These are phyloP conservation scores for Drosophila baimaii DNA, from an alignment of 1,140 invertebrate species.

Conservation along the genomic window DNA sequence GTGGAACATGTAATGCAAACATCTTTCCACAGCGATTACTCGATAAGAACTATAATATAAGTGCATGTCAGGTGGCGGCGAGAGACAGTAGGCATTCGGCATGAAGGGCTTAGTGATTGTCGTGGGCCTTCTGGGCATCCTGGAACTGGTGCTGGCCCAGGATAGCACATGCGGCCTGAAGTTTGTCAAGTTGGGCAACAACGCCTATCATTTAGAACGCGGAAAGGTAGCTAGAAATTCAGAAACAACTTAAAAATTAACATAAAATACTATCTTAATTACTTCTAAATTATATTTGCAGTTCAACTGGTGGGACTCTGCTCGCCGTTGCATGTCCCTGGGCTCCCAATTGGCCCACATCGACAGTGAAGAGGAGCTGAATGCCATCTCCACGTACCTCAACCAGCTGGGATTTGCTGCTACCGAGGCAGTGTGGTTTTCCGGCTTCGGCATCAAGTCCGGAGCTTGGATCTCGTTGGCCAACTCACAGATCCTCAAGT, in stretches of 20 bases:
- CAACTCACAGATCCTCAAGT: conserved; percentile 8
- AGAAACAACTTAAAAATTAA: too few relatives aligned
- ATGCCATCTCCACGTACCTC: background rate
- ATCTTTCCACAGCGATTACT: conserved; percentile 1
- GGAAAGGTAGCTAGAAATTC: too few relatives aligned
- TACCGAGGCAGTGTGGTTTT: background rate
- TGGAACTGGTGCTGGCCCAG: background rate
- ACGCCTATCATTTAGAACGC: background rate
- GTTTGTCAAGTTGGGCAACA: conserved; percentile 2
- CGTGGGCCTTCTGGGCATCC: background rate
- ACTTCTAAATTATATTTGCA: background rate
- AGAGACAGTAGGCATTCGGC: background rate
- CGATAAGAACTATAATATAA: conserved; percentile 23
- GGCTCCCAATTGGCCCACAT: background rate
- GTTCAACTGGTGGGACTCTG: conserved; percentile 15
- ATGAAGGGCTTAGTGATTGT: background rate
- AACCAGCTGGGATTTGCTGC: background rate
- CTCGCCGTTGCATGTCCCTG: conserved; percentile 4
- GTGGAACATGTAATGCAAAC: conserved; percentile 18
- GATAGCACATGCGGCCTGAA: background rate
- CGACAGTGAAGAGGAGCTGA: conserved; percentile 9
- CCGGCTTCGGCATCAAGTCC: conserved; percentile 3
- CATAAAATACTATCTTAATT: too few relatives aligned
- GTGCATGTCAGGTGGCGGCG: background rate
- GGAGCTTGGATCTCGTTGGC: conserved; percentile 15